A percentile compares a stretch with the other conserved stretches of the same genome.
phyloP scores from a whole-genome alignment of 2,888 invertebrate species.

The Lasioglossum figueresi region DNA sequence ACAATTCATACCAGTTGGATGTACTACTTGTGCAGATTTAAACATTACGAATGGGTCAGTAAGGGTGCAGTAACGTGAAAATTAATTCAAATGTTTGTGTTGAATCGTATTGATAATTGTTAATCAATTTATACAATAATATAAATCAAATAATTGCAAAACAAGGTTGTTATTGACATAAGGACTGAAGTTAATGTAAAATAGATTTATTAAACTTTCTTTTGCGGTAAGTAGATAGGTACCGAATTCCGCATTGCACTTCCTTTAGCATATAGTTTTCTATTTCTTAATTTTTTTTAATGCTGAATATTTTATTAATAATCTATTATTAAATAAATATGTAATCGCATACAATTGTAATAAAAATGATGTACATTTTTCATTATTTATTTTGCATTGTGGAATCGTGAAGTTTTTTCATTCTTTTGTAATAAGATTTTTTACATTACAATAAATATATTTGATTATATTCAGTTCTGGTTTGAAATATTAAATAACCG shows the following conservation, averaged over 20 bases:
- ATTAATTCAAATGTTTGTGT: conserved; percentile 42
- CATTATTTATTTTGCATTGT: conserved; percentile 26
- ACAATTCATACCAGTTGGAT: conserved; percentile 5
- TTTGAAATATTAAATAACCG: neutral
- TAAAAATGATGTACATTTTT: conserved; percentile 23
- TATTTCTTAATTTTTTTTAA: conserved; percentile 30
- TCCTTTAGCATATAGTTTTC: conserved; percentile 6
- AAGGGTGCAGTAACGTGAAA: conserved; percentile 20
- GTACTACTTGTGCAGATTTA: conserved; percentile 22
- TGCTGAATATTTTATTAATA: conserved; percentile 16
- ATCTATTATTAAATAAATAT: neutral
- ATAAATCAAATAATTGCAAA: conserved; percentile 32
- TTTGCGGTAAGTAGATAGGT: conserved; percentile 31
- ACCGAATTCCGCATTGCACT: conserved; percentile 15
- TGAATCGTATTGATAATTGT: conserved; percentile 35
- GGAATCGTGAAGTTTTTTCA: conserved; percentile 19
- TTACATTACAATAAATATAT: conserved; percentile 33
- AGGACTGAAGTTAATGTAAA: conserved; percentile 54
- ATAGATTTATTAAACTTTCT: conserved; percentile 55
- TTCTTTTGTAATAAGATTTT: conserved; percentile 27
- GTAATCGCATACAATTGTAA: conserved; percentile 22
- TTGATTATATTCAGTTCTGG: conserved; percentile 1
- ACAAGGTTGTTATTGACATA: conserved; percentile 53
- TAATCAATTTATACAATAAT: conserved; percentile 47
- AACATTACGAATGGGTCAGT: conserved; percentile 16